Conservation (phyloP, 2,113 vertebrate species). For the Dermatemys mawii region DNA sequence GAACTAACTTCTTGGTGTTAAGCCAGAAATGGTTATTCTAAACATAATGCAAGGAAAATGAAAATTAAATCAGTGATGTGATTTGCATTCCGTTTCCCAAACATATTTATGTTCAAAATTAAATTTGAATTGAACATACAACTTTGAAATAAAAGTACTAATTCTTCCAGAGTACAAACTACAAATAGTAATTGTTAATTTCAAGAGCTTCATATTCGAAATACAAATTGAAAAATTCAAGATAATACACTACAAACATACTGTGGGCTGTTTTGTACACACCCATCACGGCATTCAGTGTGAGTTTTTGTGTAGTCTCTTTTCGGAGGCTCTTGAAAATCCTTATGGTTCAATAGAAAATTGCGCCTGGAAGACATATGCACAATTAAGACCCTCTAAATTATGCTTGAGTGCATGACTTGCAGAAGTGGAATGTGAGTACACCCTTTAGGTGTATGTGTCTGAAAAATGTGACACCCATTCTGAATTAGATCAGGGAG, state of each 20-base stretch:
- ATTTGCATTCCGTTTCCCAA: neutral
- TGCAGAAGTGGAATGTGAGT: neutral
- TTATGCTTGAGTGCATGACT: neutral
- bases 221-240: neutral
- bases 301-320: neutral
- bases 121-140: neutral
- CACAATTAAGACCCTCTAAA: neutral
- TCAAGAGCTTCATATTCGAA: neutral
- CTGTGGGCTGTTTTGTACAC: neutral
- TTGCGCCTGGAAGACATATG: neutral
- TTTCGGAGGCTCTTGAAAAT: neutral
- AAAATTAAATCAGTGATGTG: neutral
- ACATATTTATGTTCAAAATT: neutral
- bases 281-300: neutral
- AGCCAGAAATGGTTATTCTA: neutral
- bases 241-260: neutral
- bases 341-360: neutral
- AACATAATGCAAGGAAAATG: neutral
- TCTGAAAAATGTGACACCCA: neutral
- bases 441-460: neutral
- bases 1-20: neutral
- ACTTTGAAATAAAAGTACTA: neutral
- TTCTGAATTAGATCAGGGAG: neutral
- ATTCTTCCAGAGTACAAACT: neutral
- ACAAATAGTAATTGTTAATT: neutral